Evolutionary conservation across 2,797 vertebrate genomes (phyloP).

Genomic region (Erethizon dorsatum): DNA sequence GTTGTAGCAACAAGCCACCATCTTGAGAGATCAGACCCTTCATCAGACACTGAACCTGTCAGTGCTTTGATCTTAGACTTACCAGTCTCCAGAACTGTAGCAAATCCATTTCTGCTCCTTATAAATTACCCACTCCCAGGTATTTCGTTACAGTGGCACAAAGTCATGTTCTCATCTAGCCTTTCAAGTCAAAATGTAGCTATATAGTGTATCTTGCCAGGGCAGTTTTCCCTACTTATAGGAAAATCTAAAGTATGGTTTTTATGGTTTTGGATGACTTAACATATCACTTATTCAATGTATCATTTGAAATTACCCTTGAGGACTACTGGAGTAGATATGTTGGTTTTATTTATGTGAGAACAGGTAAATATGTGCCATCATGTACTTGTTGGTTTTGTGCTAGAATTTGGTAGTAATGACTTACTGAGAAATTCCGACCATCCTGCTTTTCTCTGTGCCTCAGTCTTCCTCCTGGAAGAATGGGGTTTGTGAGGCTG

Average conservation of each 20-base stretch:
- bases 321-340: not conserved
- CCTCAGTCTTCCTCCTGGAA: not conserved
- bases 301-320: conserved; percentile 45
- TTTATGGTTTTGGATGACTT: conserved; percentile 50
- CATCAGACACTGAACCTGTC: not conserved
- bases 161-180: not conserved
- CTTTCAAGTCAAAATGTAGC: conserved; percentile 54
- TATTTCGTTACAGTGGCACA: not conserved
- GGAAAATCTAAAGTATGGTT: conserved; percentile 20
- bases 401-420: not conserved
- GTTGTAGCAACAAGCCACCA: not conserved
- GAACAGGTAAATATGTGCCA: not conserved
- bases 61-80: not conserved
- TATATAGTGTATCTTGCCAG: not conserved
- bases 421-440: conserved; percentile 3
- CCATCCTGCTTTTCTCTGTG: not conserved
- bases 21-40: not conserved
- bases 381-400: not conserved
- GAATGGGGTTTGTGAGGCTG: not conserved
- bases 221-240: not conserved
- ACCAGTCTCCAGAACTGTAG: not conserved
- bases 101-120: not conserved
- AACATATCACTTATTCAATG: conserved; percentile 28
- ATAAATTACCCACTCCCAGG: not conserved
- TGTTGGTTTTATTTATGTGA: conserved; percentile 47